Evolutionary conservation across 2,113 vertebrate species (phyloP).

Genomic region (Equus quagga): DNA sequence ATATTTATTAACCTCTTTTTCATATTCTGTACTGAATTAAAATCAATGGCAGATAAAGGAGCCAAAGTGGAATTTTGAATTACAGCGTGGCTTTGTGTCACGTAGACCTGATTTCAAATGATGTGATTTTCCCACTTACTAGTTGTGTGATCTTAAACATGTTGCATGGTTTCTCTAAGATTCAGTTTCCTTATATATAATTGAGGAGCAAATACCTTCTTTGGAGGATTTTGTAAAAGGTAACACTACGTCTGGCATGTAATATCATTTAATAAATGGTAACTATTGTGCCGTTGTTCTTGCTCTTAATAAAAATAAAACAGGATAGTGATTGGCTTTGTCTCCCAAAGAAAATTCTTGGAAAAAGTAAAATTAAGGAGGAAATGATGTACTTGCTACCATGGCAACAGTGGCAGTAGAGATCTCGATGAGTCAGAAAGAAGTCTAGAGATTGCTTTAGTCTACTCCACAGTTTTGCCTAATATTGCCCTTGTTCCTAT

Average conservation of each 20-base stretch:
- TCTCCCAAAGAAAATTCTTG: conserved; percentile 16
- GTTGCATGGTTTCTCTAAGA: conserved; percentile 10
- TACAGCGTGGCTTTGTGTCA: not conserved
- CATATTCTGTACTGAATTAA: not conserved
- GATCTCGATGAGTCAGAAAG: not conserved
- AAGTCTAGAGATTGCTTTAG: not conserved
- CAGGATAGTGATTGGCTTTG: not conserved
- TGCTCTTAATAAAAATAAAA: conserved; percentile 4
- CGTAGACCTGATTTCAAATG: not conserved
- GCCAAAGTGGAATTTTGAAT: not conserved
- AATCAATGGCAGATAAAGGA: not conserved
- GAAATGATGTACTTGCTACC: conserved; percentile 13
- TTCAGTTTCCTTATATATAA: not conserved
- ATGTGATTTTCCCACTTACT: not conserved
- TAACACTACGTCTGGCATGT: not conserved
- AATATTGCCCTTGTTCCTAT: not conserved
- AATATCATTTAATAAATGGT: not conserved
- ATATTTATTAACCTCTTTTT: not conserved
- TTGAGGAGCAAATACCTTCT: not conserved
- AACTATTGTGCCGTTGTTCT: not conserved
- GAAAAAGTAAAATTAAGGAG: conserved; percentile 37
- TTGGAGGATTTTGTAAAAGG: not conserved
- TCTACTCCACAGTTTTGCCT: not conserved
- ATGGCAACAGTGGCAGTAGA: not conserved
- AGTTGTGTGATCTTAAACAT: not conserved